Base-by-base conservation (phyloP, 2,888 invertebrate genomes). In the Rotaria magnacalcarata region DNA sequence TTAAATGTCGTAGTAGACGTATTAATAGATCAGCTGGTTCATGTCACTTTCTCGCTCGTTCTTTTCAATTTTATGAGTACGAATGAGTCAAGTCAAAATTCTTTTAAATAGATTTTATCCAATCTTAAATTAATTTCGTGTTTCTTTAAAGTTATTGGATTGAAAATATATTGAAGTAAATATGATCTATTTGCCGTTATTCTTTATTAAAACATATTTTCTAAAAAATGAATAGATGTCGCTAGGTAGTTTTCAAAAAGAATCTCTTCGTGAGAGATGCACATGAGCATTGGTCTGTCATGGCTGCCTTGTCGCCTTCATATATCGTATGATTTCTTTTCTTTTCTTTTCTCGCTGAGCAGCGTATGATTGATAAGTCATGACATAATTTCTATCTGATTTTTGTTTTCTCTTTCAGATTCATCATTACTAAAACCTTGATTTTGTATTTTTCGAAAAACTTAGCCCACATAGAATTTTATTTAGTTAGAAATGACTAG, bases 291-390 rank as follows among this genome's bases (percentile, higher is more conserved):
- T 34, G 19, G 67, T 6, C 16, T 27, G 19, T 34, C 7, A 67
- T 67, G 67, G 67, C 67, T 67, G 67, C 16, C 67, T 16, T 19
- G 54, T 54, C 21, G 54, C 34, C 27, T 5, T 19, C 67, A 24
- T 67, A 34, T 34, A 34, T 67, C 67, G 67, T 67, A 67, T 67
- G 67, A 67, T 67, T 67, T 67, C 16, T 67, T 67, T 60, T 60
- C n/a, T 11, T 19, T 21, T 5, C 34, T 50, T 50, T 50, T 50
- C 34, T 67, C 34, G 14, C 34, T 41, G 67, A 54, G 54, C 52
- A 41, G 19, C 34, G 67, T 67, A 34, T 67, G 67, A 67, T 67
- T 67, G 67, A 67, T 67, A 67, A 67, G 34, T 34, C 67, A 41
- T 67, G 67, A 67, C 67, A 41, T 67, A 52, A 67, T 67, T 67